Percentiles rank a stretch among this genome's conserved stretches.
phyloP scores from a whole-genome alignment of 2,888 invertebrate genomes.

The Caradrina clavipalpis region DNA sequence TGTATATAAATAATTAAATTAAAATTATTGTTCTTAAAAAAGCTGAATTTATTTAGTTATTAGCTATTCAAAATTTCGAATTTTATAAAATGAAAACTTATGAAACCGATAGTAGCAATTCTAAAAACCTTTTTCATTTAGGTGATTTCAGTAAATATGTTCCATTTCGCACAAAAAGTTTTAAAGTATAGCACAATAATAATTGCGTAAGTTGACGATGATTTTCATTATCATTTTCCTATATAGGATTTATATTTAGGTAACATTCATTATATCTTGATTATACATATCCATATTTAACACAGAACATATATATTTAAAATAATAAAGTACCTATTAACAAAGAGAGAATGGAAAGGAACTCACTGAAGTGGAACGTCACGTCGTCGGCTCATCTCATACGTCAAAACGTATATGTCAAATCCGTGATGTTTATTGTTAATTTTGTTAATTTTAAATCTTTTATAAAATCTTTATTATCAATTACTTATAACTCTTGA shows the following conservation, averaged over 20 bases:
- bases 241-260: too few relatives aligned
- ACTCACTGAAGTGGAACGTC: not conserved
- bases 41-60: too few relatives aligned
- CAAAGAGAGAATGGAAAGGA: not conserved
- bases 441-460: slow-evolving; percentile 19
- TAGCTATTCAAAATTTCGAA: not conserved
- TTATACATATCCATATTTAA: not conserved
- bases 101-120: not conserved
- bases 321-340: not conserved
- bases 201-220: not conserved
- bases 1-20: too few relatives aligned
- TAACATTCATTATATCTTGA: not conserved
- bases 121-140: slow-evolving; percentile 18
- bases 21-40: not conserved
- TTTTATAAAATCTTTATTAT: not conserved
- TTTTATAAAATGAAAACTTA: not conserved
- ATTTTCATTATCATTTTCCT: not conserved
- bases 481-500: not conserved
- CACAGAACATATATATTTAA: too few relatives aligned
- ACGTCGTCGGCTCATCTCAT: not conserved
- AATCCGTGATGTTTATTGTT: slow-evolving; percentile 41
- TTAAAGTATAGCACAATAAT: not conserved
- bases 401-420: slow-evolving; percentile 28
- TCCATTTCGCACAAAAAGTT: slow-evolving; percentile 20
- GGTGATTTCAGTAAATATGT: not conserved